Evolutionary conservation across 2,888 invertebrate species (phyloP).

Genomic region (Lasioglossum calceatum): DNA sequence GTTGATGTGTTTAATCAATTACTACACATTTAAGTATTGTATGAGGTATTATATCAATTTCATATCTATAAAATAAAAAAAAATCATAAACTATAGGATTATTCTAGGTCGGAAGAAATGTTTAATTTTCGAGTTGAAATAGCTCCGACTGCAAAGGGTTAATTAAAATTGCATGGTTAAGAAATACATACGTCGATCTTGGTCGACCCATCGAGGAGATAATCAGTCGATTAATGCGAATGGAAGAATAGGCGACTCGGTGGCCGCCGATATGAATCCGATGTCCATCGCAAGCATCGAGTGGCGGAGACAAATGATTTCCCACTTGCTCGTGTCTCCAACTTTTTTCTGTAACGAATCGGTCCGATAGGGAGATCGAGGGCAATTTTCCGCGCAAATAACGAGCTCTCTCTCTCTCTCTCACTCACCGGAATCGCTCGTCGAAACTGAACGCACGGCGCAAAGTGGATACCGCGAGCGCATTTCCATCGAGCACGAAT

Average conservation of each 20-base stretch:
- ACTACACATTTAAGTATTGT: too few species aligned
- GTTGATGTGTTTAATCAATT: too few species aligned
- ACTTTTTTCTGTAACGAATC: not conserved
- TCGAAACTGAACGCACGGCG: not conserved
- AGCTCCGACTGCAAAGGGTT: too few species aligned
- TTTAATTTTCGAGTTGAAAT: too few species aligned
- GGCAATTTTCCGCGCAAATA: slow-evolving; percentile 7
- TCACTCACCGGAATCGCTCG: not conserved
- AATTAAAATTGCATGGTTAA: not conserved
- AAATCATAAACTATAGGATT: too few species aligned
- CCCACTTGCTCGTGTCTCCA: not conserved
- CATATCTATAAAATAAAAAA: too few species aligned
- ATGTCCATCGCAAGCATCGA: not conserved
- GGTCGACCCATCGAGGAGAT: not conserved
- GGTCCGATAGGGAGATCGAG: not conserved
- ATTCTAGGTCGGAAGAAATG: too few species aligned
- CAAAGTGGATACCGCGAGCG: slow-evolving; percentile 8
- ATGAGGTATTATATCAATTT: too few species aligned
- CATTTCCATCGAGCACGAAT: slow-evolving; percentile 36
- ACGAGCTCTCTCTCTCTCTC: not conserved
- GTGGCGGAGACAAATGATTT: not conserved
- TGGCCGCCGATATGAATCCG: not conserved
- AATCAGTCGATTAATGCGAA: not conserved
- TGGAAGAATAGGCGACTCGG: not conserved
- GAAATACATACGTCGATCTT: not conserved